Percentiles rank a stretch among this genome's conserved stretches.
Evolutionary conservation across 2,888 invertebrate species (phyloP).

Genomic region (Danaus chrysippus): DNA sequence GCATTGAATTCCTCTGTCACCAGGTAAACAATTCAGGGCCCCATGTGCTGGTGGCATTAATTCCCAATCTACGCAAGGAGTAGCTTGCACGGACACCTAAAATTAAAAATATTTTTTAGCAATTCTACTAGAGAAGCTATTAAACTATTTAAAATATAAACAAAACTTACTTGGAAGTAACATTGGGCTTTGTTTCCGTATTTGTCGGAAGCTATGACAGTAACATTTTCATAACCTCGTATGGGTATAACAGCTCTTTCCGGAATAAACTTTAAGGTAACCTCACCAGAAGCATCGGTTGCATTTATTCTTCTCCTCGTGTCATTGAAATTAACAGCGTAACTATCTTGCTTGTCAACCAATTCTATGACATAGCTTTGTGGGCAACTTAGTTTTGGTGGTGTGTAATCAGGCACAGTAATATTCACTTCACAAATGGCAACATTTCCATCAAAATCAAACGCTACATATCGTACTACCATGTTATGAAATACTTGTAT

Average conservation of each 20-base stretch:
- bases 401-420: conserved; percentile 95
- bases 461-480: conserved; percentile 96
- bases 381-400: conserved; percentile 93
- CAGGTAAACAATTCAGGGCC: conserved; percentile 90
- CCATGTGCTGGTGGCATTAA: conserved; percentile 93
- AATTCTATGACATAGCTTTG: conserved; percentile 96
- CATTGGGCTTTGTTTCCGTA: conserved; percentile 93
- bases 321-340: conserved; percentile 94
- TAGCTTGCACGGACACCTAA: conserved; percentile 92
- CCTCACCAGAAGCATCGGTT: conserved; percentile 93
- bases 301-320: conserved; percentile 90
- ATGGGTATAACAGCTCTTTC: conserved; percentile 91
- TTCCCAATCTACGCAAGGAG: conserved; percentile 97
- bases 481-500: conserved; percentile 93
- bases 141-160: not conserved
- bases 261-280: conserved; percentile 88
- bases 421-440: conserved; percentile 98
- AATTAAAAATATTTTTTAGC: conserved; percentile 28
- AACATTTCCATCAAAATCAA: conserved; percentile 98
- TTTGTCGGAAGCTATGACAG: conserved; percentile 92
- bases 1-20: conserved; percentile 90
- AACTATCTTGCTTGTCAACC: conserved; percentile 93
- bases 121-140: not conserved
- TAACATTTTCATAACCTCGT: conserved; percentile 94
- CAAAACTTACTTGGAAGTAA: conserved; percentile 87